Base-by-base conservation (phyloP, 2,888 invertebrate genomes). In the Heliconius sara region DNA sequence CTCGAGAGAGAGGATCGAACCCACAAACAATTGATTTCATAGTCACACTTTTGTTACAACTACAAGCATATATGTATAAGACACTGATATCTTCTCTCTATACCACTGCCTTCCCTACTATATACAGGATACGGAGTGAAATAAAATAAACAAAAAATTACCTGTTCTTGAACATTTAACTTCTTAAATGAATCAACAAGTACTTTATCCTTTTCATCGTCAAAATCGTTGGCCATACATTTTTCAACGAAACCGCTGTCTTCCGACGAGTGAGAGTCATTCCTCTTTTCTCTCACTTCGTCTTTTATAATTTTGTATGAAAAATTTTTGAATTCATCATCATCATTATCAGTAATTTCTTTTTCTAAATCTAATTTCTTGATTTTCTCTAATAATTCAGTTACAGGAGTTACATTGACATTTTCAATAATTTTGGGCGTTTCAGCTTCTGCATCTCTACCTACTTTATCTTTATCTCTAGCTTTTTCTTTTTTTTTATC, bases 211-310 rank as follows among this genome's bases (percentile, higher is more conserved):
- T 86, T 84, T 71, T 87, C 89, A 0, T 83, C 80, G 10, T 83
- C 84, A 13, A 79, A 82, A 5, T 83, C 83, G 19, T 57, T 78
- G 13, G 47, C 75, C 43, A 77, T 78, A 13, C 81, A 78, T 67
- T 87, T 88, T 3, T 93, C 94, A 0, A 90, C 85, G 47, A 88
- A 93, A 0, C 95, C 95, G 43, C 94, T 94, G 84, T 94, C 94
- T 66, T 90, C 88, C 0, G 95, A 94, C 0, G 90, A 89, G 7
- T 94, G 91, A 0, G 93, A 93, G 22, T 91, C 86, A 2, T 90
- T 89, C 63, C 92, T 88, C 3, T 86, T 86, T 4, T 84, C 84
- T 78, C 85, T 86, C 0, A 85, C 82, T 0, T 91, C 88, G 3
- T 91, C 91, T 63, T 90, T 87, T 10, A 93, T 87, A 0, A 88